Base-by-base conservation (phyloP, 2,888 invertebrate species). In the Campoletis raptor region DNA sequence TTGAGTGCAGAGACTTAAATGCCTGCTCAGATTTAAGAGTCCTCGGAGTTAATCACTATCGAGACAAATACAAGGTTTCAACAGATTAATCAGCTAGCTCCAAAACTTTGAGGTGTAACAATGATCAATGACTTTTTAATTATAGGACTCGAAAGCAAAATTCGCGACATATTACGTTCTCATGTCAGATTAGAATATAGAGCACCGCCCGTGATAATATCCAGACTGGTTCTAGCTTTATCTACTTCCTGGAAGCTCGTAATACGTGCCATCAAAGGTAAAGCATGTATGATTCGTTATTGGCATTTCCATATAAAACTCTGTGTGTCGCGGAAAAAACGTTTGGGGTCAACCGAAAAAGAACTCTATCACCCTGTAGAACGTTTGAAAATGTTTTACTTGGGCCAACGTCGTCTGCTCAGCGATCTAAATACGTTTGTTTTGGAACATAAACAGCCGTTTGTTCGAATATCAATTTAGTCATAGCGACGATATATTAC, bases 391-490 rank as follows among this genome's bases (percentile, higher is more conserved):
- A 72, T 72, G 45, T 77, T 77, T 57, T 21, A 80, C 52, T 61
- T 69, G 30, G 54, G 57, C 48, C 21, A 7, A 0, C 21, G 45
- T 40, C 21, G 21, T 40, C 52, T 10, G 12, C 52, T 48, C 24
- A 52, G 69, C 48, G 69, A 64, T 52, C 74, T 54, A 61, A 40
- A 73, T 73, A 36, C 37, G 78, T 83, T 86, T 74, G 81, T 73
- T 86, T 78, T 54, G 61, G 67, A 48, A 6, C 64, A 78, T 84
- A 61, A 84, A 70, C 37, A 69, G 70, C 61, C 61, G 81, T 84
- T 74, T 74, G 78, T 79, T 86, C 84, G 86, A 83, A 86, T 84
- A 86, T 84, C 54, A 78, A 86, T 86, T 87, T 45, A 74, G 77
- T 69, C 61, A 30, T 3, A 54, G 61, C n/a, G 74, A 52, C 69